Percentiles rank a stretch among this genome's conserved stretches.
Evolutionary conservation across 1,140 invertebrate species (phyloP).

Genomic region (Euura saliciscinereae): DNA sequence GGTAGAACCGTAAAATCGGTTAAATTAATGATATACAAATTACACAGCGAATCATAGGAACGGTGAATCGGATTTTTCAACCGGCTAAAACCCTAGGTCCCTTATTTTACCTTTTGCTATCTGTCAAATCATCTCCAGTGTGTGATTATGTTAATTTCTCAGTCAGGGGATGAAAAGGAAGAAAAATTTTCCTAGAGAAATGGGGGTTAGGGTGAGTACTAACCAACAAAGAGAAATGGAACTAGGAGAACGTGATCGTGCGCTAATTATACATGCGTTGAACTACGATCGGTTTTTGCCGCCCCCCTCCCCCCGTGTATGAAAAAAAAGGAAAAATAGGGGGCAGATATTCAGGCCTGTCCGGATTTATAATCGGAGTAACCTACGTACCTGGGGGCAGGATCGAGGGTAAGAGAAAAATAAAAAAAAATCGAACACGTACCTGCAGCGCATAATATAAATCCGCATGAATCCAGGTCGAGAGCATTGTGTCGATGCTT

Average conservation of each 20-base stretch:
- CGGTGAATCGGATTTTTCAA: too few relatives aligned
- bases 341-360: not conserved
- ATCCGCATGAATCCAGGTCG: constrained; percentile 31
- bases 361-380: constrained; percentile 25
- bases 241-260: constrained; percentile 29
- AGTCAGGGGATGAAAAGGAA: too few relatives aligned
- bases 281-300: constrained; percentile 20
- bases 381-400: constrained; percentile 1
- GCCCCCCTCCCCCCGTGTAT: not conserved
- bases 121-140: not conserved
- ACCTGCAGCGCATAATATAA: not conserved
- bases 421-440: not conserved
- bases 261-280: constrained; percentile 31
- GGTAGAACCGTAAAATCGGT: not conserved
- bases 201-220: too few relatives aligned
- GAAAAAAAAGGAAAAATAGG: constrained; percentile 16
- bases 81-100: too few relatives aligned
- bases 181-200: too few relatives aligned
- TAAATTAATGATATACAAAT: constrained; percentile 30
- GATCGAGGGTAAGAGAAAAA: not conserved
- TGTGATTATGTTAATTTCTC: too few relatives aligned
- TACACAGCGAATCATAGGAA: constrained; percentile 23
- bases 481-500: constrained; percentile 31
- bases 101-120: not conserved
- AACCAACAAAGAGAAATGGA: constrained; percentile 17